Evolutionary conservation across 2,888 invertebrate genomes (phyloP), one percentile per base, ranked within the genome.

Genomic region (Cephus pulcher): DNA sequence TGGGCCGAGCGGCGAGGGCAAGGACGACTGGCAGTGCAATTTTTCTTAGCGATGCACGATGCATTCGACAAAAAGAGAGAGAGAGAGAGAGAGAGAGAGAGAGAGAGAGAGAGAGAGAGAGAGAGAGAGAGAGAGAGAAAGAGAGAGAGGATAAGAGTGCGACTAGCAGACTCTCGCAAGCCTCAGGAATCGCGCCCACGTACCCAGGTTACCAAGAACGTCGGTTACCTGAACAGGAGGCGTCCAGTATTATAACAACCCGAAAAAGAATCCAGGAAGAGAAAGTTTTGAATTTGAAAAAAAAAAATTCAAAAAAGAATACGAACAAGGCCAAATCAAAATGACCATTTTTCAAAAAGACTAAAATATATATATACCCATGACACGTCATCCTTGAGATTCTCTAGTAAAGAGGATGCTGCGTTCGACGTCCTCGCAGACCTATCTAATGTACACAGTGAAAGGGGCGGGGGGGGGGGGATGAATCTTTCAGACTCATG

Each of bases 1-100:
- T 85, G 87, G 88, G 85, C 86, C 87, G 88, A 84, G 86, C 85
- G 85, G 89, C 87, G 90, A 90, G 90, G 91, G 90, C 91, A 91
- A 91, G 91, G 91, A 88, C 91, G 91, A 90, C 89, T 85, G 88
- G 89, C 87, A 85, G 82, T 85, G 86, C 83, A 87, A 83, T 84
- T 85, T 81, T 87, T 88, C 85, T 84, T 88, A 85, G n/a, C 12
- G 23, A 30, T 74, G 56, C 23, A 56, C 56, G 56, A 56, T 56
- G 56, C 56, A 56, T 23, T 56, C 56, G 56, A 56, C 56, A 56
- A 23, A 23, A 9, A 56, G 23, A 56, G 15, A 33, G 34, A 32
- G 30, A 30, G n/a, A 6, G 78, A 30, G 76, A 56, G 56, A 75
- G 40, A 37, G 40, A 75, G 40, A 37, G 40, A 32, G 30, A 30